Evolutionary conservation across 2,113 vertebrate species (phyloP).

Genomic region (Psophia crepitans): DNA sequence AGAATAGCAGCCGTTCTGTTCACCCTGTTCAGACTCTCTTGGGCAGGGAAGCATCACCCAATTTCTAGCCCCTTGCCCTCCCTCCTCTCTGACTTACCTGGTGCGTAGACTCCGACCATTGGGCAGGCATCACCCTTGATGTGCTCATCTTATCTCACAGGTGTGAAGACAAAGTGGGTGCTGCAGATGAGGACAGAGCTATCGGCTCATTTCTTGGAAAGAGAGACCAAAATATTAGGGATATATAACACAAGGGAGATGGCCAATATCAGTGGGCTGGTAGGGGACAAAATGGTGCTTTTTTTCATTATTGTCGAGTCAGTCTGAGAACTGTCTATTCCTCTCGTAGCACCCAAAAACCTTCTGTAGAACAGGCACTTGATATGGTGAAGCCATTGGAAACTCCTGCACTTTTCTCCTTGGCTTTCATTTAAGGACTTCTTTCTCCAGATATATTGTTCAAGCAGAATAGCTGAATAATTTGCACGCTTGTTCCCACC

Average conservation of each 20-base stretch:
- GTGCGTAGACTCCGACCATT: neutral
- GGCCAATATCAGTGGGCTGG: neutral
- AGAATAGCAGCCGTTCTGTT: neutral
- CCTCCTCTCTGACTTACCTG: neutral
- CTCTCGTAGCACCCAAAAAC: neutral
- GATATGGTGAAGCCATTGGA: too few relatives aligned
- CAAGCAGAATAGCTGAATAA: neutral
- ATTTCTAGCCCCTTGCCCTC: neutral
- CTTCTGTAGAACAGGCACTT: neutral
- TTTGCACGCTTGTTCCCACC: neutral
- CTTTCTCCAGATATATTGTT: neutral
- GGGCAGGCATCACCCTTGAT: fast-evolving
- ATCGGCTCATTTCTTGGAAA: neutral
- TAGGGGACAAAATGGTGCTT: neutral
- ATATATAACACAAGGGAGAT: neutral
- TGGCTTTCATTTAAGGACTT: neutral
- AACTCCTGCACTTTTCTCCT: neutral
- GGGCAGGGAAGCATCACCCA: neutral
- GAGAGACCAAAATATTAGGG: neutral
- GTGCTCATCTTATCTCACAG: too few relatives aligned
- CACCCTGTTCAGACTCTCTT: neutral
- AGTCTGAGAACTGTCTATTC: neutral
- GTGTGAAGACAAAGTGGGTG: neutral
- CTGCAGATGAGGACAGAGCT: neutral
- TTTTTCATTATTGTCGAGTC: neutral